Evolutionary conservation across 2,888 invertebrate species (phyloP).

Genomic region (Itoplectis maculator): DNA sequence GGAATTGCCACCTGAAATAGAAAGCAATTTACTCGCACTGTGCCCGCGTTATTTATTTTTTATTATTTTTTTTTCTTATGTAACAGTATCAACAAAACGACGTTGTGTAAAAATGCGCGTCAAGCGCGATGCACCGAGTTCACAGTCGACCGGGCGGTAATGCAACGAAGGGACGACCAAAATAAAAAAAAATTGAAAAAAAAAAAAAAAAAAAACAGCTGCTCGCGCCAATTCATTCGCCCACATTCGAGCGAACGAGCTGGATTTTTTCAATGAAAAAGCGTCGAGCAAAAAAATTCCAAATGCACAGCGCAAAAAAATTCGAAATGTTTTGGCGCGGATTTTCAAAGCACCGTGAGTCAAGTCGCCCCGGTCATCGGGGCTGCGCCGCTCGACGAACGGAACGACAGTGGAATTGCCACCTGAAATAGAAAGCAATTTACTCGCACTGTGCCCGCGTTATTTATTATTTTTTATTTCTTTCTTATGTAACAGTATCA

Average conservation of each 20-base stretch:
- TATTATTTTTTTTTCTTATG: too few species aligned
- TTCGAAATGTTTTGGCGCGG: too few species aligned
- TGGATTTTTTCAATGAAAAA: constrained; percentile 52
- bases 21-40: constrained; percentile 2
- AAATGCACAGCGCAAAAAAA: too few species aligned
- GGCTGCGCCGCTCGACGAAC: background rate
- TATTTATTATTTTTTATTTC: background rate
- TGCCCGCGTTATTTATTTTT: background rate
- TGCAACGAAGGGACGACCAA: background rate
- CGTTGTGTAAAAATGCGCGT: background rate
- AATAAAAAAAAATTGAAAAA: constrained; percentile 7
- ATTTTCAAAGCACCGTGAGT: too few species aligned
- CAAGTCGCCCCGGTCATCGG: background rate
- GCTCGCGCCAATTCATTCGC: constrained; percentile 32
- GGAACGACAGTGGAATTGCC: background rate
- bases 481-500: background rate
- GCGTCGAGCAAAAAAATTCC: too few species aligned
- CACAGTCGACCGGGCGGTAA: constrained; percentile 22
- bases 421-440: constrained; percentile 3
- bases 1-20: background rate
- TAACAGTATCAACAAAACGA: background rate
- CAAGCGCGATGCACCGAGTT: constrained; percentile 4
- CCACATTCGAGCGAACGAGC: constrained; percentile 33
- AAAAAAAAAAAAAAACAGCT: too few species aligned
- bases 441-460: background rate